Base-by-base conservation (phyloP, 2,888 invertebrate genomes). In the Pheosia gnoma region DNA sequence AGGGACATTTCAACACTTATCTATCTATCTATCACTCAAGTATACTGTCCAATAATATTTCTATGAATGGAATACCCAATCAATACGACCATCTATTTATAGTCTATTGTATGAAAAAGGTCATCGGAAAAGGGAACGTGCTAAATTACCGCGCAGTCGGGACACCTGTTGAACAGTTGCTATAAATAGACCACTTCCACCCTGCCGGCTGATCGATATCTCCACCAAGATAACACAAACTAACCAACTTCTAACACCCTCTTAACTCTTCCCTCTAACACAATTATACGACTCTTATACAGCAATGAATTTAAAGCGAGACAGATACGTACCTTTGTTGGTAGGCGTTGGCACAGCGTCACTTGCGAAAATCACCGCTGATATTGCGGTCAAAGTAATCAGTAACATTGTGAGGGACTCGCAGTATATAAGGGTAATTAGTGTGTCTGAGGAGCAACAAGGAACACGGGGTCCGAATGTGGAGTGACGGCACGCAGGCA, bases 101-200 rank as follows among this genome's bases (percentile, higher is more conserved):
- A 72, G 67, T 57, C 58, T 61, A 68, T 73, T 77, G 68, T 74
- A 64, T 63, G 56, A 54, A 62, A 86, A 84, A 86, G 81, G 84
- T 86, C 84, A 83, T 67, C 68, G 66, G 61, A 68, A 78, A 78
- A 81, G 63, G 63, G 56, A 13, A 82, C 88, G 81, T 73, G 77
- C 58, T 62, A 67, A 71, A 74, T 62, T 77, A 68, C 75, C 79
- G 87, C 83, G 84, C 82, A 79, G 77, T 76, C 60, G 59, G 84
- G 82, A 82, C 79, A 76, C 76, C 77, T 75, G 80, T 81, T 75
- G 88, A 92, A 92, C 88, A 92, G 93, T 92, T 93, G 93, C 90
- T 92, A 92, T 86, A 88, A 85, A 86, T 90, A 91, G 91, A 89
- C 84, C 79, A 81, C 80, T 25, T 25, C 25, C 25, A 82, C 79